Evolutionary conservation across 37 sponge, comb jelly and placozoan species (phyloP), one percentile per base, ranked within the genome.

Genomic region (Haliclona indistincta): DNA sequence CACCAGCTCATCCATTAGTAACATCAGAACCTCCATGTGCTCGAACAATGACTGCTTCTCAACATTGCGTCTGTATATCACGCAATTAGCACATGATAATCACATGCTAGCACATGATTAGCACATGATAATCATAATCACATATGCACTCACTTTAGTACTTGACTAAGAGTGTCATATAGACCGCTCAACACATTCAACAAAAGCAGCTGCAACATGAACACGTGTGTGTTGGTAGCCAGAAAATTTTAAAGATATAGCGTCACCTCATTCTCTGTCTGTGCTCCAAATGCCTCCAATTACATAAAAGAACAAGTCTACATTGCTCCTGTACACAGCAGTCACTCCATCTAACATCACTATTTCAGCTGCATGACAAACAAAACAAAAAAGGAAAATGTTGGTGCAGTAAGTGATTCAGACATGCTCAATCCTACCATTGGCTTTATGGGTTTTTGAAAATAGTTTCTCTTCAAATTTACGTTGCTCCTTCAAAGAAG

Each of bases 221-320:
- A 8, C 47, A 30, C 11, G 25, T 20, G 3, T 26, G 23, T 17
- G 17, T 23, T 35, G 25, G 42, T 53, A 47, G 23, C 26, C n/a
- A 70, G 26, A 30, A 26, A 26, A 34, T 47, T 37, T 23, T 35
- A 58, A 19, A n/a, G n/a, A n/a, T n/a, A n/a, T n/a, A n/a, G n/a
- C n/a, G n/a, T 58, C 8, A 89, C 91, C 84, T 95, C 96, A 76
- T 95, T 92, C 81, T 96, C 97, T 63, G 76, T 78, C 67, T 82
- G 81, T 38, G 93, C 74, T 4, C 96, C n/a, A n/a, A n/a, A n/a
- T n/a, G n/a, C n/a, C n/a, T 4, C 96, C 96, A 23, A 95, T 76
- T 13, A 95, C 93, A 63, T 84, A 88, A 64, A 93, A 93, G 82
- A 81, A 89, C 30, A 96, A 54, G 56, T 96, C 97, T 3, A 96